Base-by-base conservation (phyloP, 2,797 vertebrate genomes). In the Bufotes viridis region DNA sequence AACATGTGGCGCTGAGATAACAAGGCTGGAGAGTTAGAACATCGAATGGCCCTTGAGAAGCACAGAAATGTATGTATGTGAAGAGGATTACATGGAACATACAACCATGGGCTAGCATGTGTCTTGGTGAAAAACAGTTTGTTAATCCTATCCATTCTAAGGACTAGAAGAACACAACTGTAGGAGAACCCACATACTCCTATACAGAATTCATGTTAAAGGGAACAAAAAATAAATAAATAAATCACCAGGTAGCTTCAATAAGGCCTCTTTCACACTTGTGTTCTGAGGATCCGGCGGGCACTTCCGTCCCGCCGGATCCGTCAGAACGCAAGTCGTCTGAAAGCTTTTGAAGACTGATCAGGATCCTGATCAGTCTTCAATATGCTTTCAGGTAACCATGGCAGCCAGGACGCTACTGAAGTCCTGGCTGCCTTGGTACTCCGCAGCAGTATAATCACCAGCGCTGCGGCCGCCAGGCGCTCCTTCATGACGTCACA, bases 11-110 rank as follows among this genome's bases (percentile, higher is more conserved):
- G 76, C 17, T 84, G 34, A 49, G 70, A 76, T 15, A 76, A 84
- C 70, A 60, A 57, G 55, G 51, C 29, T 65, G 82, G 74, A 34
- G 69, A 51, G 72, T 85, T 78, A 85, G 6, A 61, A 79, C 84
- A 86, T 15, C 79, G 67, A 65, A 86, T 79, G 84, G 49, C 11
- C 58, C 22, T 63, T 22, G n/a, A 78, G 61, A 76, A 60, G 70
- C 70, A 65, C 34, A 85, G 74, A 63, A 76, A 85, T 29, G 42
- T 53, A 26, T 78, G 42, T 53, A 26, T 85, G 84, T 85, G 57
- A 15, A 86, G 74, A 79, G 60, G 20, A 69, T 24, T 79, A 69
- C 75, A 86, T 42, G 42, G 76, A 78, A 86, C 58, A 86, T 74
- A 86, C 15, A 80, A 42, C 60, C 49, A 49, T 49, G 29, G 7